Conservation (phyloP, 2,797 vertebrate genomes). For the Spea hammondii region DNA sequence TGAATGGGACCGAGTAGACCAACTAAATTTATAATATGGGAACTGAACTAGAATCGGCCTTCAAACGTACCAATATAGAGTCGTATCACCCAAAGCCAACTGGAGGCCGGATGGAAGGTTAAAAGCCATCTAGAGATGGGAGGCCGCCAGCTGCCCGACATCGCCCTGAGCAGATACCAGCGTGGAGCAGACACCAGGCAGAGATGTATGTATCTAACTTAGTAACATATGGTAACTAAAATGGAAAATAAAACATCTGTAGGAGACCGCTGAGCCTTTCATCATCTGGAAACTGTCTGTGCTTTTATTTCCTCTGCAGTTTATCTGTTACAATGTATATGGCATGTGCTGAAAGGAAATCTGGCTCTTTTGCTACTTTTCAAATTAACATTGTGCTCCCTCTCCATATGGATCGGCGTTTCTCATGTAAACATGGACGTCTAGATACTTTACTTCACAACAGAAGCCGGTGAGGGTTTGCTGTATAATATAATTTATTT, state of each 20-base stretch:
- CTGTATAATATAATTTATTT: background rate
- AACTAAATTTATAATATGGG: no score
- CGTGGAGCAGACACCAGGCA: constrained; percentile 6
- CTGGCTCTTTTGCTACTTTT: constrained; percentile 19
- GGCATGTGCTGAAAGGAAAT: constrained; percentile 34
- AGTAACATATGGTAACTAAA: constrained; percentile 32
- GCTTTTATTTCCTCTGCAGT: constrained; percentile 20
- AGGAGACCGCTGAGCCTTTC: constrained; percentile 16
- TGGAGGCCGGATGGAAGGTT: no score
- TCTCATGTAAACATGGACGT: constrained; percentile 15
- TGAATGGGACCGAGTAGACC: no score
- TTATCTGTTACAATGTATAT: constrained; percentile 37
- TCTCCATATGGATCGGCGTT: constrained; percentile 3
- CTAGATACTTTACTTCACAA: background rate
- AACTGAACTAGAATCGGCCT: no score
- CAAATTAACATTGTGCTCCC: background rate
- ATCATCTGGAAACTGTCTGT: constrained; percentile 35
- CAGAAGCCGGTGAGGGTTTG: background rate
- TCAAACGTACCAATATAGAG: no score
- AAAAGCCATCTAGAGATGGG: no score
- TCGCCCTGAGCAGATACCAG: background rate
- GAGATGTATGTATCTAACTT: constrained; percentile 18
- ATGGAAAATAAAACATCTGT: constrained; percentile 23
- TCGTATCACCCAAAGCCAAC: background rate
- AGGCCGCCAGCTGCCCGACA: no score